Conservation (phyloP, 2,888 invertebrate species). For the Scaptomyza tumidula region DNA sequence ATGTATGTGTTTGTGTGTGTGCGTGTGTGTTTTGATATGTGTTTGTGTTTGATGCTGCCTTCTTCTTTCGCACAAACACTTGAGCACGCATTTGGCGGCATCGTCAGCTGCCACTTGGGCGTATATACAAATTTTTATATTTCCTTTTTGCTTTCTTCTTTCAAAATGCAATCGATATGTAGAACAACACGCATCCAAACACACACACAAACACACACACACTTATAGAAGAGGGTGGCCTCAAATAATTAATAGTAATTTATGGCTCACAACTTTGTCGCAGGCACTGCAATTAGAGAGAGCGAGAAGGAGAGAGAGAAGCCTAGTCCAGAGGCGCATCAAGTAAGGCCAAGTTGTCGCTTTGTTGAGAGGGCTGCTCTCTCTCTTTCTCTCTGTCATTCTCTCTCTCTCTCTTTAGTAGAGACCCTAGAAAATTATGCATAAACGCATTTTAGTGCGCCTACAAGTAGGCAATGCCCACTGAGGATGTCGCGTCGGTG, state of each 20-base stretch:
- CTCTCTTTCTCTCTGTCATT: background rate
- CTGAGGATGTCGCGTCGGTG: conserved; percentile 38
- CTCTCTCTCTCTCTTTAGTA: background rate
- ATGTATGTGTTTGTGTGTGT: conserved; percentile 9
- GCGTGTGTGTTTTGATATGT: conserved; percentile 21
- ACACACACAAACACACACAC: conserved; percentile 17
- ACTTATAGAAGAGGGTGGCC: conserved; percentile 16
- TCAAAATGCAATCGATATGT: conserved; percentile 75
- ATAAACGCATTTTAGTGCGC: conserved; percentile 82
- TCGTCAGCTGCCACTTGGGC: conserved; percentile 77
- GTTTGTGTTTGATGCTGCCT: conserved; percentile 48
- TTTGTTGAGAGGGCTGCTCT: conserved; percentile 2
- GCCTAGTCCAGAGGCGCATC: conserved; percentile 19
- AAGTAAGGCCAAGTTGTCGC: background rate
- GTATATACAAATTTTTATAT: conserved; percentile 18
- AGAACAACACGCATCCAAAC: conserved; percentile 66
- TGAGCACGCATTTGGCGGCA: conserved; percentile 83
- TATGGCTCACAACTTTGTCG: conserved; percentile 58
- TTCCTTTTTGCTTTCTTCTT: conserved; percentile 15
- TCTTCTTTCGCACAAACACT: conserved; percentile 71
- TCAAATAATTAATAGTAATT: conserved; percentile 80
- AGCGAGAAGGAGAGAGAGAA: conserved; percentile 52
- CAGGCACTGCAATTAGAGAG: conserved; percentile 67
- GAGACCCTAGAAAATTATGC: conserved; percentile 72
- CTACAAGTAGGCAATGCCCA: conserved; percentile 80